A percentile compares a stretch with the other conserved stretches of the same genome.
Evolutionary conservation across 2,888 invertebrate genomes (phyloP).

Genomic region (Chloroclystis v-ata): DNA sequence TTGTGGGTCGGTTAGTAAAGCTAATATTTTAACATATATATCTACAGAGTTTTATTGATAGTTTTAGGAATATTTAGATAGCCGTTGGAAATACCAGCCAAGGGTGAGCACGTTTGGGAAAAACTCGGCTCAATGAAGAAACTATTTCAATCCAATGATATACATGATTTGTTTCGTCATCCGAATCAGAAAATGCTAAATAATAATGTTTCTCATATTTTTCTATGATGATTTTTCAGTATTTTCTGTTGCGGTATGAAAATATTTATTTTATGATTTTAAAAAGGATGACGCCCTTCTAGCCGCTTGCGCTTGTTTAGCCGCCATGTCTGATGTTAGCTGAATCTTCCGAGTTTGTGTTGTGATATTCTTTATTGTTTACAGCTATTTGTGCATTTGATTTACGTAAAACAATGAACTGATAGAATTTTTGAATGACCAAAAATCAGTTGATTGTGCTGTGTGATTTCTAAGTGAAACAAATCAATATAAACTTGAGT

Average conservation of each 20-base stretch:
- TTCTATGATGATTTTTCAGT: slow-evolving; percentile 58
- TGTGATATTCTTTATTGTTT: slow-evolving; percentile 74
- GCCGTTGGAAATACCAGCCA: slow-evolving; percentile 10
- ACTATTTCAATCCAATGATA: slow-evolving; percentile 45
- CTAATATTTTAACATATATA: too few relatives aligned
- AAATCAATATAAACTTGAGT: slow-evolving; percentile 63
- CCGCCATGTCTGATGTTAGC: slow-evolving; percentile 78
- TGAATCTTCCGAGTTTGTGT: slow-evolving; percentile 74
- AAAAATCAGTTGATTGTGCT: slow-evolving; percentile 60
- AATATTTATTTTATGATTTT: slow-evolving; percentile 48
- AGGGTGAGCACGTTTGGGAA: slow-evolving; percentile 12
- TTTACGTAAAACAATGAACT: slow-evolving; percentile 60
- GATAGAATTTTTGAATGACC: slow-evolving; percentile 52
- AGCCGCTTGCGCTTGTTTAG: slow-evolving; percentile 65
- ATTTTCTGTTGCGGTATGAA: slow-evolving; percentile 67
- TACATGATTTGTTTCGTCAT: slow-evolving; percentile 60
- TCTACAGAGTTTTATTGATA: too few relatives aligned
- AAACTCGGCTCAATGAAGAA: slow-evolving; percentile 29
- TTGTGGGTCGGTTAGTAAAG: too few relatives aligned
- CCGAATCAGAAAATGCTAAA: slow-evolving; percentile 56
- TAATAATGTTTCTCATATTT: slow-evolving; percentile 56
- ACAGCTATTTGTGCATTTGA: slow-evolving; percentile 66
- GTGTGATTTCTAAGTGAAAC: slow-evolving; percentile 62
- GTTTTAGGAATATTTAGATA: slow-evolving; percentile 3
- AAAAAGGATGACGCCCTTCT: slow-evolving; percentile 61